Evolutionary conservation across 1,140 invertebrate genomes (phyloP), one percentile per base, ranked within the genome.

Genomic region (Drosophila kikkawai): DNA sequence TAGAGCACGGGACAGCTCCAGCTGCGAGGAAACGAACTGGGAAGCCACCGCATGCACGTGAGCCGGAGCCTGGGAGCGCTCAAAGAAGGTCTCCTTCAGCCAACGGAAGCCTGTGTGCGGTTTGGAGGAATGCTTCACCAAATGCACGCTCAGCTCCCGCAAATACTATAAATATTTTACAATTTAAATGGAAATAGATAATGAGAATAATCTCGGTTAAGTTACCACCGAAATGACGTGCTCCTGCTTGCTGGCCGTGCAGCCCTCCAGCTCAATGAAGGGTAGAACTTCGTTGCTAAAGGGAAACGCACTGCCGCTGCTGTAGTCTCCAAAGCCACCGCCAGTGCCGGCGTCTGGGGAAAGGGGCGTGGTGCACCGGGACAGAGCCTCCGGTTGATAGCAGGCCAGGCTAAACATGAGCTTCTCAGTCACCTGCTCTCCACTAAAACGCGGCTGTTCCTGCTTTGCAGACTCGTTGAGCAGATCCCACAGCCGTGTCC

Each of bases 191-290:
- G 0, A 39, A 15, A 22, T 2, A 13, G 15, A 11, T 6, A 5
- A 48, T 1, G 7, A 3, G 5, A 11, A 8, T 37, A 22, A 8
- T 32, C 0, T 7, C 0, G 5, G 9, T 17, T 4, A 34, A 39
- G 94, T 93, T 78, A 96, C 96, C 87, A 97, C 97, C 2, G 96
- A 97, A 5, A 97, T 96, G 39, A 97, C 95, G 92, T 98, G 96
- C 79, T 98, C 97, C 86, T 97, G 96, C 80, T 97, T 96, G 73
- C 96, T 97, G 12, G 97, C 97, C 6, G 97, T 97, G 81, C 96
- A 97, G 32, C 95, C 96, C 93, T 98, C 97, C n/a, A 95, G 94
- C 91, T 97, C 97, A 47, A 95, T 94, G 92, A 98, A 98, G 0
- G 97, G 97, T 67, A 97, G 92, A 57, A 94, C 88, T 79, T 95